Conservation (phyloP, 2,888 invertebrate species). For the Drosophila cyrtoloma region DNA sequence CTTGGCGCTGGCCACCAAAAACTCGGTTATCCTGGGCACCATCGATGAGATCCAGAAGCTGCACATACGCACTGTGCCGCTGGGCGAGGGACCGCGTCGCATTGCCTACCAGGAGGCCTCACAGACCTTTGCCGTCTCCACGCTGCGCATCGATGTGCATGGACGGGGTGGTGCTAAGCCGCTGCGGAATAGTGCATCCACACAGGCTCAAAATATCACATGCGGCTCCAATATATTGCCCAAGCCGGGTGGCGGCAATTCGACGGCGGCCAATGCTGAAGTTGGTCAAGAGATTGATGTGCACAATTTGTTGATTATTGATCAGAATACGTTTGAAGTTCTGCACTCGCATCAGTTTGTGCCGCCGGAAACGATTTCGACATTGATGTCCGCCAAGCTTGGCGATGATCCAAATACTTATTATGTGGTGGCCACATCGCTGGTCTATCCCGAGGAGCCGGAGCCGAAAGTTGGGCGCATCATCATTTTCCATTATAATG, state of each 20-base stretch:
- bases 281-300: constrained; percentile 94
- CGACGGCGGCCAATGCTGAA: constrained; percentile 84
- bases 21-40: constrained; percentile 93
- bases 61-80: constrained; percentile 97
- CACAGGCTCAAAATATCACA: constrained; percentile 89
- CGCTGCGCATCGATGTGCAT: constrained; percentile 94
- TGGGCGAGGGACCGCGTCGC: constrained; percentile 96
- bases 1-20: constrained; percentile 85
- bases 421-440: constrained; percentile 97
- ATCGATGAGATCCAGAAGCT: constrained; percentile 99
- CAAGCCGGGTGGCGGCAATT: constrained; percentile 85
- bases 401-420: constrained; percentile 97
- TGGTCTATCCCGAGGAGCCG: constrained; percentile 97
- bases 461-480: constrained; percentile 95
- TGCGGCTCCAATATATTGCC: constrained; percentile 87
- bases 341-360: constrained; percentile 97
- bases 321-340: constrained; percentile 99
- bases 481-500: constrained; percentile 95
- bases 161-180: constrained; percentile 90
- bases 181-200: constrained; percentile 91
- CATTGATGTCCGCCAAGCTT: constrained; percentile 94
- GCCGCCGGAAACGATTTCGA: constrained; percentile 95
- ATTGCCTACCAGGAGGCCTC: constrained; percentile 98
- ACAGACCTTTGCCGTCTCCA: constrained; percentile 97
- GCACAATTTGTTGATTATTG: constrained; percentile 95